These are phyloP conservation scores for Blennius ocellaris DNA, from an alignment of 2,113 vertebrate genomes.

Conservation along the genomic window DNA sequence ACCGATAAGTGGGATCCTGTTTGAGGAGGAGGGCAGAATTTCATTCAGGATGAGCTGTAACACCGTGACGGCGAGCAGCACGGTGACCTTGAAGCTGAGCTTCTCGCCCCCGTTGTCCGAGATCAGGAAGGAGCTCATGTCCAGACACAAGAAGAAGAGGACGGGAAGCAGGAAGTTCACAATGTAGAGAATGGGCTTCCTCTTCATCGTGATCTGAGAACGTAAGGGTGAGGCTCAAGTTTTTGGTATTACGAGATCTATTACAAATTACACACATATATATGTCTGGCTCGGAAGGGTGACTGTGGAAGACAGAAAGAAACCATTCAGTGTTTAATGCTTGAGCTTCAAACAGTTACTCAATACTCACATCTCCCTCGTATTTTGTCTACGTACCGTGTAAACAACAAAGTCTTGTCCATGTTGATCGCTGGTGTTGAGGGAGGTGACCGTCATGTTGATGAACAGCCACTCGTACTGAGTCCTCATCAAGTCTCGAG, in stretches of 20 bases:
- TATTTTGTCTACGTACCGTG: constrained; percentile 37
- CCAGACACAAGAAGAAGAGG: constrained; percentile 80
- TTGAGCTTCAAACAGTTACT: no score
- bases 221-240: not conserved
- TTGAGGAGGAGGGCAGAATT: constrained; percentile 71
- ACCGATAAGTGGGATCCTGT: constrained; percentile 77
- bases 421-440: not conserved
- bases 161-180: constrained; percentile 84
- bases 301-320: no score
- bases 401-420: constrained; percentile 53
- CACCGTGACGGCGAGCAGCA: constrained; percentile 76
- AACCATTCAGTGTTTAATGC: no score
- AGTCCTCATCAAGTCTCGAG: constrained; percentile 55
- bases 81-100: constrained; percentile 76
- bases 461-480: constrained; percentile 69
- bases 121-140: constrained; percentile 83
- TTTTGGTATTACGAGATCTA: not conserved
- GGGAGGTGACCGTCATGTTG: constrained; percentile 35
- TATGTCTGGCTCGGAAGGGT: no score
- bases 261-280: not conserved
- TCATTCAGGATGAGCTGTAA: constrained; percentile 79
- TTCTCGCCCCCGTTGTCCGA: constrained; percentile 81
- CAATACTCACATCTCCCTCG: no score
- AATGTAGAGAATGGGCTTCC: constrained; percentile 79
- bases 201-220: constrained; percentile 80